A percentile compares a stretch with the other conserved stretches of the same genome.
Evolutionary conservation across 2,888 invertebrate species (phyloP).

Genomic region (Leptothorax acervorum): DNA sequence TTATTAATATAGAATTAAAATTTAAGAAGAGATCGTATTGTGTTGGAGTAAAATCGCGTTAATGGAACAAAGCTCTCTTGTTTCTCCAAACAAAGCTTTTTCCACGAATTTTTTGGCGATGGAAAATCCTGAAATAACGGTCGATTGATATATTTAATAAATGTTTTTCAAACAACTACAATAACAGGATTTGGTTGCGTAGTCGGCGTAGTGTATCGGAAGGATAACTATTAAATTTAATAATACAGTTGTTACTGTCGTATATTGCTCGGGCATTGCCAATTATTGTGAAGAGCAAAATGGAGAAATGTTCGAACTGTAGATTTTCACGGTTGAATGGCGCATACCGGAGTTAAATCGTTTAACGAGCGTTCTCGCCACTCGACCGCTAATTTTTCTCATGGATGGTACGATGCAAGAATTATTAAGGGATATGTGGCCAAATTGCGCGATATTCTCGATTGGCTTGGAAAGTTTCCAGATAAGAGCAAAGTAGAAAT

Average conservation of each 20-base stretch:
- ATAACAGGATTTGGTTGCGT: constrained; percentile 11
- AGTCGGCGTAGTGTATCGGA: constrained; percentile 20
- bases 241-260: constrained; percentile 27
- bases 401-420: constrained; percentile 31
- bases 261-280: constrained; percentile 38
- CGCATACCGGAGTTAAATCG: constrained; percentile 33
- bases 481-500: constrained; percentile 56
- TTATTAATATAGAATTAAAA: not conserved
- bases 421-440: constrained; percentile 42
- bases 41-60: not conserved
- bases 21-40: not conserved
- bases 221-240: constrained; percentile 46
- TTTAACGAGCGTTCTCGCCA: constrained; percentile 45
- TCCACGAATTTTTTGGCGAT: constrained; percentile 8
- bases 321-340: constrained; percentile 44
- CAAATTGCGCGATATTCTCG: constrained; percentile 40
- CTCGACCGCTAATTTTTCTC: constrained; percentile 34
- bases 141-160: constrained; percentile 30
- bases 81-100: constrained; percentile 6
- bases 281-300: constrained; percentile 48
- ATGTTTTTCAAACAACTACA: constrained; percentile 38
- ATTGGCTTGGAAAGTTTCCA: constrained; percentile 44
- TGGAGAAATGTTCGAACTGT: constrained; percentile 25
- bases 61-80: not conserved
- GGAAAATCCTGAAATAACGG: constrained; percentile 13